Conservation (phyloP, 2,113 vertebrate genomes). For the Pleuronectes platessa region DNA sequence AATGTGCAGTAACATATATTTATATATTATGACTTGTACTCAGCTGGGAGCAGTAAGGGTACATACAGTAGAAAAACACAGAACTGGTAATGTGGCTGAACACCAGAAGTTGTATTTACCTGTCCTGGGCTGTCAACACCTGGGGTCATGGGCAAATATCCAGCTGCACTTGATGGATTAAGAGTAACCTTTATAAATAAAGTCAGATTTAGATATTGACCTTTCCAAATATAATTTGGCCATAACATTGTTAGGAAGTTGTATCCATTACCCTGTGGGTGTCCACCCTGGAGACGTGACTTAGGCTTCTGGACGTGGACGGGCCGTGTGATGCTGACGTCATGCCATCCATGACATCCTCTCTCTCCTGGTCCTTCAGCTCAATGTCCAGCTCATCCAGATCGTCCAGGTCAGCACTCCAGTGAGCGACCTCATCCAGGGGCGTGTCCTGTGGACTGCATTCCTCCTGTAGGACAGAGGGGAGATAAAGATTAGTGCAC, state of each 20-base stretch:
- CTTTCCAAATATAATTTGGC: not conserved
- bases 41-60: not conserved
- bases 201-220: not conserved
- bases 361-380: conserved; percentile 79
- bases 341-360: conserved; percentile 66
- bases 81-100: not conserved
- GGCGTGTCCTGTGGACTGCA: conserved; percentile 73
- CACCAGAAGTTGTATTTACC: conserved; percentile 61
- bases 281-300: conserved; percentile 74
- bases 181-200: conserved; percentile 77
- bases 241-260: not conserved
- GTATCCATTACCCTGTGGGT: conserved; percentile 63
- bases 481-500: not conserved
- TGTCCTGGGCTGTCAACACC: conserved; percentile 79
- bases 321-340: conserved; percentile 65
- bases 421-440: conserved; percentile 81
- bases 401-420: conserved; percentile 85
- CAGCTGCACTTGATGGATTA: conserved; percentile 79
- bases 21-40: not conserved
- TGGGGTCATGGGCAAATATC: conserved; percentile 92
- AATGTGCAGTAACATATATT: not conserved
- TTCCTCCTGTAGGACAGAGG: conserved; percentile 74
- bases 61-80: no score
- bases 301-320: conserved; percentile 68
- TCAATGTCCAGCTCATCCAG: conserved; percentile 83